Evolutionary conservation across 2,888 invertebrate species (phyloP).

Genomic region (Cephus spinipes): DNA sequence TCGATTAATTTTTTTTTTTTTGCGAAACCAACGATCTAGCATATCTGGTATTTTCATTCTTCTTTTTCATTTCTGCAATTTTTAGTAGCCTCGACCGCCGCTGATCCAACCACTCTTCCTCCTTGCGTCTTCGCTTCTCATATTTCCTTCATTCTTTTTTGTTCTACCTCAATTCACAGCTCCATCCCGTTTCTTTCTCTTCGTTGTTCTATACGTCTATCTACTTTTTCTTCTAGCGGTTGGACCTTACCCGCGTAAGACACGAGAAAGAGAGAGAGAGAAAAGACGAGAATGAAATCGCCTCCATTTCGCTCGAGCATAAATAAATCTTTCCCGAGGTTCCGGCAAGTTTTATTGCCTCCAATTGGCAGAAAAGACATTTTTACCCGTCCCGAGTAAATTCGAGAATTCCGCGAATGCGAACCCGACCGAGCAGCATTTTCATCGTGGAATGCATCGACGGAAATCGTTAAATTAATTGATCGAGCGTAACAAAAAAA

Average conservation of each 20-base stretch:
- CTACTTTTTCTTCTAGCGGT: background rate
- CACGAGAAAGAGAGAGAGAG: background rate
- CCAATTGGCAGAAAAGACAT: background rate
- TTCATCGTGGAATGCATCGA: background rate
- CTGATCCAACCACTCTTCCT: background rate
- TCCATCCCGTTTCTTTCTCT: background rate
- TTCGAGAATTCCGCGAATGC: background rate
- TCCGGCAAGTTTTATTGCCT: background rate
- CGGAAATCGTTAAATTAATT: background rate
- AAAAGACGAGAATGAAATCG: background rate
- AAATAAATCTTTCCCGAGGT: background rate
- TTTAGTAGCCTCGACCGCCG: background rate
- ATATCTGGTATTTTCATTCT: background rate
- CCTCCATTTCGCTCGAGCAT: background rate
- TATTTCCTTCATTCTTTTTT: background rate
- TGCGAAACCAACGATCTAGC: background rate
- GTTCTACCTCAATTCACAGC: background rate
- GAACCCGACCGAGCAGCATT: background rate
- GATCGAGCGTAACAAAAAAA: background rate
- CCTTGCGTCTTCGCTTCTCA: background rate
- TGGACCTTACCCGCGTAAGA: background rate
- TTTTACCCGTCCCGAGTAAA: background rate
- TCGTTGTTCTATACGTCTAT: background rate
- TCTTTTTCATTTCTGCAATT: background rate
- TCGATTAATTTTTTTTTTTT: background rate